Percentiles rank a stretch among this genome's conserved stretches.
phyloP scores from a whole-genome alignment of 1,140 invertebrate genomes.

The Polyergus mexicanus region DNA sequence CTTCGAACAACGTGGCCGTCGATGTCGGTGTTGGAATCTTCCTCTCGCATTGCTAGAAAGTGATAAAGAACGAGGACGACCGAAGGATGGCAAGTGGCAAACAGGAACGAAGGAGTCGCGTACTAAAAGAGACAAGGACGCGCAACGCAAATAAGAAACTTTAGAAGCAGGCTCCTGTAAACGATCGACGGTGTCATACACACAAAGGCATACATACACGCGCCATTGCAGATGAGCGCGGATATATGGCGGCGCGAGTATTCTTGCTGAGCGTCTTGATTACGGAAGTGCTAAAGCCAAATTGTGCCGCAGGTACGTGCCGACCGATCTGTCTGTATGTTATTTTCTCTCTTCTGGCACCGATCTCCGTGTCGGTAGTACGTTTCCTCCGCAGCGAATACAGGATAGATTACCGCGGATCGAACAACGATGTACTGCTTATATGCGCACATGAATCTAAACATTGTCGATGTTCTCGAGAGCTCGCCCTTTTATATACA shows the following conservation, averaged over 20 bases:
- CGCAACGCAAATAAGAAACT: constrained; percentile 30
- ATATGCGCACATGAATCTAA: constrained; percentile 11
- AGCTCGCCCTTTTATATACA: not conserved
- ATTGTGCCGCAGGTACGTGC: constrained; percentile 83
- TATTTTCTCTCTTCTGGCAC: not conserved
- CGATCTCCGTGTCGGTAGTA: not conserved
- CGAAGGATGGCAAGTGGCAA: constrained; percentile 54
- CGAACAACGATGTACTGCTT: constrained; percentile 7
- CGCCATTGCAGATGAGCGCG: constrained; percentile 80
- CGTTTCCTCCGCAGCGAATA: not conserved
- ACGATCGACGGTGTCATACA: constrained; percentile 6
- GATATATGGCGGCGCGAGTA: constrained; percentile 86
- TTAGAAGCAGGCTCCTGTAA: too few species aligned
- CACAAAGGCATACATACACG: not conserved
- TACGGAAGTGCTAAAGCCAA: constrained; percentile 85
- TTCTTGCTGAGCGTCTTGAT: constrained; percentile 86
- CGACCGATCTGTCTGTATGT: constrained; percentile 41
- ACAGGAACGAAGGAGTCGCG: constrained; percentile 68
- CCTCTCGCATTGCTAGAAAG: not conserved
- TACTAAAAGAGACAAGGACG: constrained; percentile 58
- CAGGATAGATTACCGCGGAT: not conserved
- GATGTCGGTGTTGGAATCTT: not conserved
- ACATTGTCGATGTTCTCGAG: not conserved
- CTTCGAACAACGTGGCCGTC: too few species aligned
- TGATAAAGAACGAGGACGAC: not conserved